Evolutionary conservation across 2,888 invertebrate genomes (phyloP), one percentile per base, ranked within the genome.

Genomic region (Erannis defoliaria): DNA sequence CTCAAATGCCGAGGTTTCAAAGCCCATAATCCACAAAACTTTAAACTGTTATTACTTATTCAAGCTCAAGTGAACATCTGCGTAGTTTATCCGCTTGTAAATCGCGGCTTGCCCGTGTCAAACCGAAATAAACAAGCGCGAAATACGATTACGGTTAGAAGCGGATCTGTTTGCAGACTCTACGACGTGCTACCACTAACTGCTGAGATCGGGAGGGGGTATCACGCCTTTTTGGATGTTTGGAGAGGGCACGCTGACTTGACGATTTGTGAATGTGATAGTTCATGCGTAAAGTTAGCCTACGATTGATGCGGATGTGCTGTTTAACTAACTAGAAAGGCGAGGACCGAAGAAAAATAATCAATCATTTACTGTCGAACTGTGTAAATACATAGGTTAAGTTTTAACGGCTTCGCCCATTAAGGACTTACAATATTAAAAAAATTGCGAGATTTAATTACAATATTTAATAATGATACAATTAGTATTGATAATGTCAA

Each of bases 121-220:
- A 82, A 85, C 80, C 77, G 81, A 84, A 84, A 84, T 82, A 87
- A 85, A 86, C 82, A 82, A 81, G 78, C 81, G 74, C 67, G 77
- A 86, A 87, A 88, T 83, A 84, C 81, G 82, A 87, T 87, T 85
- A 86, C 78, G 73, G 77, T 73, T 73, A 72, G 77, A 76, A 78
- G 75, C 81, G 80, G 79, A 84, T 83, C 81, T 89, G 88, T 88
- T 89, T 88, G 84, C 89, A 81, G 86, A 87, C 82, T 80, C 78
- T 71, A 66, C 77, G 71, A 85, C 84, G 83, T 85, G 76, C 73
- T 75, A 29, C 42, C 51, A 46, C 61, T 55, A 49, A 50, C 50
- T 60, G 49, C 55, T 46, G 33, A 23, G 55, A 50, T 55, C 58
- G 50, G 40, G 40, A 57, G 26, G 43, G 49, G 56, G 50, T 50